Conservation (phyloP, 2,113 vertebrate genomes). For the Neogobius melanostomus region DNA sequence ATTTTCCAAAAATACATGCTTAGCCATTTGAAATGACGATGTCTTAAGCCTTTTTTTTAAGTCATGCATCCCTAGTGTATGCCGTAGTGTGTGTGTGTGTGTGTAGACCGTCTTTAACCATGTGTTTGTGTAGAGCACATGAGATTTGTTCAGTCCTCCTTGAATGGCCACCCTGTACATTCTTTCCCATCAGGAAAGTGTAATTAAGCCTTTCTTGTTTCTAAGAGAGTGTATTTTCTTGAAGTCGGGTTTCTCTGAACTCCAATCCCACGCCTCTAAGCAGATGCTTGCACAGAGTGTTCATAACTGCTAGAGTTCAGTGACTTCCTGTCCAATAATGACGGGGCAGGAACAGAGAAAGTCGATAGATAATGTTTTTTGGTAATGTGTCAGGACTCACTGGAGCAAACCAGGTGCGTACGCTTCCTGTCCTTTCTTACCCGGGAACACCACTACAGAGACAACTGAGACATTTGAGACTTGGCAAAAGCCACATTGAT, state of each 20-base stretch:
- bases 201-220: conserved; percentile 44
- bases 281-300: conserved; percentile 27
- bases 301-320: not conserved
- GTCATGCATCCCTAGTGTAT: not conserved
- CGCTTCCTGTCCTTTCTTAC: too few relatives aligned
- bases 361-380: too few relatives aligned
- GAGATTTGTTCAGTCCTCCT: conserved; percentile 5
- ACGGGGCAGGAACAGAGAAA: too few relatives aligned
- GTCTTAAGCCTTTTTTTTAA: not conserved
- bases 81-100: not conserved
- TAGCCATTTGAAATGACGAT: too few relatives aligned
- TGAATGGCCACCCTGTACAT: conserved; percentile 17
- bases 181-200: conserved; percentile 12
- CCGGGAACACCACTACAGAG: too few relatives aligned
- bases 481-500: too few relatives aligned
- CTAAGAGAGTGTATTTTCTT: conserved; percentile 3
- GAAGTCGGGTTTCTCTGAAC: conserved; percentile 19
- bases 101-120: not conserved
- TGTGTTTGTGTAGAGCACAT: not conserved
- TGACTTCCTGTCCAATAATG: not conserved
- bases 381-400: too few relatives aligned
- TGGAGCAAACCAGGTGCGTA: too few relatives aligned
- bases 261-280: conserved; percentile 11
- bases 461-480: too few relatives aligned
- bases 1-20: too few relatives aligned